Evolutionary conservation across 2,888 invertebrate genomes (phyloP).

Genomic region (Lacanobia wlatinum): DNA sequence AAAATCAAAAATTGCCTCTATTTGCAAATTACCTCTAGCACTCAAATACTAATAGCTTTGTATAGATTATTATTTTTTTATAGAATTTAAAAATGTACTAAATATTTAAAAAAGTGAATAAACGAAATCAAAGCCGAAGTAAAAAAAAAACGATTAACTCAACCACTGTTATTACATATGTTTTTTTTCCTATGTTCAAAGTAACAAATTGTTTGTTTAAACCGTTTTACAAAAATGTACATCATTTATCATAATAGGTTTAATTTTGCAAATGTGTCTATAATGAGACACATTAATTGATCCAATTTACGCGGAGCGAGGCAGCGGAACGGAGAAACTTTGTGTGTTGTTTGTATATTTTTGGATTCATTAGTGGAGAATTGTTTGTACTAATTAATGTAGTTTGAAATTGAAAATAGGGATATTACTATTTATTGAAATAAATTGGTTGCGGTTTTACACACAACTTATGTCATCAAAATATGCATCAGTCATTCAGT

Average conservation of each 20-base stretch:
- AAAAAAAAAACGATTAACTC: no score
- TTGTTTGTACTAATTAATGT: slow-evolving; percentile 21
- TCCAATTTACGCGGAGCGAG: background rate
- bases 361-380: slow-evolving; percentile 18
- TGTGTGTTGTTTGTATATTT: background rate
- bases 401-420: background rate
- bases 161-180: no score
- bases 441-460: slow-evolving; percentile 18
- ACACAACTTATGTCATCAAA: background rate
- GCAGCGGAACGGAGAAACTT: background rate
- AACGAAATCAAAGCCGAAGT: no score
- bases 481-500: background rate
- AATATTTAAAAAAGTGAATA: no score
- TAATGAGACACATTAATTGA: background rate
- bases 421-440: background rate
- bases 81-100: no score
- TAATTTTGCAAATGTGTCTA: slow-evolving; percentile 1
- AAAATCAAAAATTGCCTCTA: no score
- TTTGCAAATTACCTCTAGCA: no score
- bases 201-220: background rate
- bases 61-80: no score
- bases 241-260: background rate
- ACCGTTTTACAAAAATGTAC: background rate
- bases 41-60: no score
- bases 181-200: no score